phyloP scores from a whole-genome alignment of 1,140 invertebrate species.

The Rhagoletis zephyria region DNA sequence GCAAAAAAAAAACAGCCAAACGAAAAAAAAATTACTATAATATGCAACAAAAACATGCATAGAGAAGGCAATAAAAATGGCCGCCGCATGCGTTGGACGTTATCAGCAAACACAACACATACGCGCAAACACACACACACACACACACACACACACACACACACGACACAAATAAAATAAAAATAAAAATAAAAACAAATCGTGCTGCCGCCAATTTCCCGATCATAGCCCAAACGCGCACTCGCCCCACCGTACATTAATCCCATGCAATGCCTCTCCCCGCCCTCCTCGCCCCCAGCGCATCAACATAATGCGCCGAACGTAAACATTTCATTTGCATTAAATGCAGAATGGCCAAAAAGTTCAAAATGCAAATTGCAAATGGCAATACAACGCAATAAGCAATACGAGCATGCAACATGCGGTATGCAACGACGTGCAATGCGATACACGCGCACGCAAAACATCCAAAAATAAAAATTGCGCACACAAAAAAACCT shows the following conservation, averaged over 20 bases:
- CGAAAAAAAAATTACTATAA: slow-evolving; percentile 51
- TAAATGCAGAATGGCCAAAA: slow-evolving; percentile 53
- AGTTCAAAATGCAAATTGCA: slow-evolving; percentile 42
- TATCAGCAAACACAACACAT: slow-evolving; percentile 27
- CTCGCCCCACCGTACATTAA: not conserved
- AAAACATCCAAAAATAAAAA: slow-evolving; percentile 51
- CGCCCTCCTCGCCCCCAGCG: not conserved
- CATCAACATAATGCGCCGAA: slow-evolving; percentile 71
- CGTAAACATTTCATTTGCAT: slow-evolving; percentile 73
- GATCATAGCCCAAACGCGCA: not conserved
- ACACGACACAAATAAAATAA: slow-evolving; percentile 20
- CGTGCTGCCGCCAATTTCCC: not conserved
- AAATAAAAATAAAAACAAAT: too few species aligned
- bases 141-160: slow-evolving; percentile 47
- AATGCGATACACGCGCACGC: slow-evolving; percentile 15
- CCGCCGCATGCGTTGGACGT: slow-evolving; percentile 6
- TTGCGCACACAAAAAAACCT: slow-evolving; percentile 50
- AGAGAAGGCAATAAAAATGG: slow-evolving; percentile 44
- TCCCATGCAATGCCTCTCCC: not conserved
- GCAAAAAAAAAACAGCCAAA: slow-evolving; percentile 58
- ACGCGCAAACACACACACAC: slow-evolving; percentile 34
- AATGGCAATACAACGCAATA: not conserved
- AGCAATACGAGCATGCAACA: not conserved
- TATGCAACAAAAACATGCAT: slow-evolving; percentile 16
- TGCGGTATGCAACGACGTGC: not conserved